Percentiles rank a stretch among this genome's conserved stretches.
These are phyloP conservation scores for Metellina segmentata DNA, from an alignment of 2,888 invertebrate species.

Conservation along the genomic window DNA sequence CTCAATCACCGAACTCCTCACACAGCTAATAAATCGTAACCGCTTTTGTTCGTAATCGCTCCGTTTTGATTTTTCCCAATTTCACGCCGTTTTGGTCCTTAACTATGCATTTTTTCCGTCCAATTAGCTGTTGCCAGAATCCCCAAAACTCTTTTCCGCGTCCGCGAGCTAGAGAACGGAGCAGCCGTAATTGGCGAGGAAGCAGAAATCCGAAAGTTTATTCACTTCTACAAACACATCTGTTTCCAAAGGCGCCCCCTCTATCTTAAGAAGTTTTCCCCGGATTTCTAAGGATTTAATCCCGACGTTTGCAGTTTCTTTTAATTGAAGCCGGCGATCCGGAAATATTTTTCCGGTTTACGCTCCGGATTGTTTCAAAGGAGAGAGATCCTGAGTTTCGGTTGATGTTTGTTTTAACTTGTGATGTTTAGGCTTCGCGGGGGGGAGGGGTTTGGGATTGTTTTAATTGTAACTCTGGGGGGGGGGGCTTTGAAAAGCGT, in stretches of 20 bases:
- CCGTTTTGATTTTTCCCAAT: background rate
- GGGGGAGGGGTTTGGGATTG: background rate
- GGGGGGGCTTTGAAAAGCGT: conserved; percentile 50
- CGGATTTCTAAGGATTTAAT: conserved; percentile 39
- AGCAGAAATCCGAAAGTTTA: background rate
- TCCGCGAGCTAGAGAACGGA: background rate
- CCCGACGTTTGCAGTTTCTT: conserved; percentile 47
- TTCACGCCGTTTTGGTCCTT: conserved; percentile 22
- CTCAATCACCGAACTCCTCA: too few relatives aligned
- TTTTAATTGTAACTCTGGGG: conserved; percentile 55
- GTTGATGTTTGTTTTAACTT: background rate
- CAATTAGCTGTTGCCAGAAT: background rate
- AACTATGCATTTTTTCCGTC: conserved; percentile 5
- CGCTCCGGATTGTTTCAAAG: conserved; percentile 32
- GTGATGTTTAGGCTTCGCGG: conserved; percentile 11
- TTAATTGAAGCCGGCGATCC: conserved; percentile 44
- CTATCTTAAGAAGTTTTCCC: background rate
- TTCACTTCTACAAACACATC: conserved; percentile 8
- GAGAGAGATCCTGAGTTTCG: conserved; percentile 15
- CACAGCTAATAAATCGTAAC: background rate
- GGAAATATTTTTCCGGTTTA: conserved; percentile 49
- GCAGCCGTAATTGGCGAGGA: conserved; percentile 28
- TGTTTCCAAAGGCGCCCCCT: background rate
- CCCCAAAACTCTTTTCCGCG: conserved; percentile 5
- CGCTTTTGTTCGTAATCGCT: conserved; percentile 4